Evolutionary conservation across 2,888 invertebrate species (phyloP), one percentile per base, ranked within the genome.

Genomic region (Epirrhoe alternata): DNA sequence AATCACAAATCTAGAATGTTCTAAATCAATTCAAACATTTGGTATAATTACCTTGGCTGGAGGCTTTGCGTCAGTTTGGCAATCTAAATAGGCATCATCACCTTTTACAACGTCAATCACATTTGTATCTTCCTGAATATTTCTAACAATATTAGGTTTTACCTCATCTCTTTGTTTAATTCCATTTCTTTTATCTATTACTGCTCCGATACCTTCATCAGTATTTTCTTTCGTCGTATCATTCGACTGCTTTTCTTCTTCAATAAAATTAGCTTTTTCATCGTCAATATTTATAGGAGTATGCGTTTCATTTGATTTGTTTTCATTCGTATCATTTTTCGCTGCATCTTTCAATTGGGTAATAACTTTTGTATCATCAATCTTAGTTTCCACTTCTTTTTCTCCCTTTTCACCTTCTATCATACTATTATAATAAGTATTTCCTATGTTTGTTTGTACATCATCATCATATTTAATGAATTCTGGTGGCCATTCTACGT

Each of bases 401-500:
- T 12, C 12, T 12, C 3, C 33, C 7, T 33, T 33, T 33, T 33
- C 33, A 7, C 7, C 7, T 7, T 33, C 33, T 6, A 33, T 33
- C 5, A 33, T 7, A 7, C 7, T 42, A 42, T 42, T 42, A 42
- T 8, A 8, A 35, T 35, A 8, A 8, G 35, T n/a, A 33, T 57
- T 24, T 30, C 64, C 52, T 38, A 3, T 30, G 1, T 59, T 45
- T 16, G 38, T 7, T 35, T 8, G 8, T 35, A 8, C 10, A 8
- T 52, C 31, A 5, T 65, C 49, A 17, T 42, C 51, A 14, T 65
- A 14, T n/a, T 49, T 54, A 0, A 75, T 6, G 54, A 93, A 87
- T 8, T 49, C 55, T 0, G 94, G 93, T 55, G 90, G 77, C 90
- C 94, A 93, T 66, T 95, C 90, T 0, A 96, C 94, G 12, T 83